These are phyloP conservation scores for Takifugu flavidus DNA, from an alignment of 2,113 vertebrate species.

Conservation along the genomic window DNA sequence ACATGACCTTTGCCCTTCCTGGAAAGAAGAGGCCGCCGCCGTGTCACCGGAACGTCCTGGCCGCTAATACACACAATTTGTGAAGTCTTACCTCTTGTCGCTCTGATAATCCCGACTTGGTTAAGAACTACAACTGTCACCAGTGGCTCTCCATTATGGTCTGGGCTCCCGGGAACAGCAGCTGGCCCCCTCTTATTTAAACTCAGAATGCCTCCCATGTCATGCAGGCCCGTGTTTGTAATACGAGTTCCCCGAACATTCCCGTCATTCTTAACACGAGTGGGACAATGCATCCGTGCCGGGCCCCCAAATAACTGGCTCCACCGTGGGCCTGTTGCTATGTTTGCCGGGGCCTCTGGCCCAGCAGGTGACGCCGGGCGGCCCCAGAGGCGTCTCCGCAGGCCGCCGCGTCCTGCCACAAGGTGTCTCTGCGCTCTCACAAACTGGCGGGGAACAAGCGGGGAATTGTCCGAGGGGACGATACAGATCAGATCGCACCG, in stretches of 20 bases:
- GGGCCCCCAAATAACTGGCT: conserved; percentile 29
- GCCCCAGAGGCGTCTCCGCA: conserved; percentile 6
- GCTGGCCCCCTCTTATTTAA: conserved; percentile 77
- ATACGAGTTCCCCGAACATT: conserved; percentile 78
- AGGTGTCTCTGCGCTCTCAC: conserved; percentile 54
- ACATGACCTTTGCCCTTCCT: conserved; percentile 1
- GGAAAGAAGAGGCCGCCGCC: too few relatives aligned
- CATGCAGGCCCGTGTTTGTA: conserved; percentile 72
- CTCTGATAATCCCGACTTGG: conserved; percentile 52
- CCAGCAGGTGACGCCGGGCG: conserved; percentile 1
- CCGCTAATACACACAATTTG: conserved; percentile 22
- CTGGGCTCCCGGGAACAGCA: conserved; percentile 71
- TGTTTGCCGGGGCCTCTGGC: conserved; percentile 15
- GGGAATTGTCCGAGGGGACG: background rate
- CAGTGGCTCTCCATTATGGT: conserved; percentile 42
- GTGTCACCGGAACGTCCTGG: background rate
- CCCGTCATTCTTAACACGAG: conserved; percentile 72
- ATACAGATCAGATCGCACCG: background rate
- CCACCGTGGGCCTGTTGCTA: conserved; percentile 10
- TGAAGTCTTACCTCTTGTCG: conserved; percentile 54
- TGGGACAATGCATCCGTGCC: conserved; percentile 46
- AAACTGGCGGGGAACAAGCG: background rate
- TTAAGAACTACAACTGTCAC: conserved; percentile 52
- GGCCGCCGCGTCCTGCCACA: conserved; percentile 34
- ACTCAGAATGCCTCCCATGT: conserved; percentile 82